Base-by-base conservation (phyloP, 2,113 vertebrate species). In the Oreocharis arfaki region DNA sequence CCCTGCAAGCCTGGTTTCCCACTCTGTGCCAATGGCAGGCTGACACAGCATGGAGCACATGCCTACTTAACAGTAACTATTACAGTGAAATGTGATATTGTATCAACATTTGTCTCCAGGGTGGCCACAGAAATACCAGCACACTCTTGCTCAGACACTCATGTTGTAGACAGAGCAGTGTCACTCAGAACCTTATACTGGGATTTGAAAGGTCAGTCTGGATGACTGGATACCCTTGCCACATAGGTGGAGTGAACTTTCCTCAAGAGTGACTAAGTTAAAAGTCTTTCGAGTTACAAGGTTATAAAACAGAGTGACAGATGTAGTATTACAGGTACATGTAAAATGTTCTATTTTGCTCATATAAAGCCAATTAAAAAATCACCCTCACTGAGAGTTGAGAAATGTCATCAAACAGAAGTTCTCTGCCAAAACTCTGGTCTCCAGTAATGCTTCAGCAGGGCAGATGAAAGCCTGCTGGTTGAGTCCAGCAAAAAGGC, bases 241-340 rank as follows among this genome's bases (percentile, higher is more conserved):
- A 1, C 71, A 69, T 63, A 61, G 22, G 9, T 32, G 85, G 74
- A 96, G 76, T 86, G 83, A 84, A 59, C 95, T 98, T 94, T 94
- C 63, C 68, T 95, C 69, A 52, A 4, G 4, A 95, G 56, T 79
- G 69, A 42, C n/a, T n/a, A 95, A 93, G 27, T 55, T 37, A 46
- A 11, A 95, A 89, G 69, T 79, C 55, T 97, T 75, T 93, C 94
- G 92, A 91, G 81, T 93, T 93, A 75, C 80, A 96, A 41, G 50
- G 68, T 89, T 81, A 46, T 92, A 79, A 95, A 96, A 95, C 83
- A n/a, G 84, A 93, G 86, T 94, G 95, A 68, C 80, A 93, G 74
- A 95, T 89, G 7, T 77, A 94, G 81, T 87, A 26, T 47, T 95
- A 70, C 55, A 95, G 90, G 67, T 96, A 90, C 55, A 68, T 41